Evolutionary conservation across 37 sponge, comb jelly and placozoan species (phyloP), one percentile per base, ranked within the genome.

Genomic region (Hormiphora californensis): DNA sequence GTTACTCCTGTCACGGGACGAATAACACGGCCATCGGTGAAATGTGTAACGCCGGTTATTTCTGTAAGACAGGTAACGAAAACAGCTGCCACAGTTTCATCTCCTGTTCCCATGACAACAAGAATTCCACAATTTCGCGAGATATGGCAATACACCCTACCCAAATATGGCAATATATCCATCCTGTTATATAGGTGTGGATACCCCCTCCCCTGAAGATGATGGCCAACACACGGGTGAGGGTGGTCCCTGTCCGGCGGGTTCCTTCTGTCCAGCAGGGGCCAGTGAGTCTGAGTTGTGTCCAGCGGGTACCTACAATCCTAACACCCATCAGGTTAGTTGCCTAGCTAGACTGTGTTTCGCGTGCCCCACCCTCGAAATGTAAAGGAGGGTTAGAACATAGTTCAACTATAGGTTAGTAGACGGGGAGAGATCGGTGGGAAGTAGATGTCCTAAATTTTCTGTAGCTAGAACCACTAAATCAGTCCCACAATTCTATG

Each of bases 231-330:
- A 65, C 68, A 65, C 68, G 4, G 68, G 68, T 17, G 54, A 87
- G 49, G 61, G 88, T 27, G 38, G 41, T 85, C 67, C 57, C 3
- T 87, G 89, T 54, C 89, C 89, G 17, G 61, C 85, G 15, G 89
- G 89, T 23, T 28, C 19, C 39, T 87, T 44, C 40, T 88, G 89
- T 43, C 28, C 17, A 11, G 55, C 27, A 9, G 67, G 44, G 11
- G 15, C 54, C 30, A 22, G 27, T 9, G 32, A 4, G 3, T 86
- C 89, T 12, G 31, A 17, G 30, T 86, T n/a, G 46, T 88, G 89
- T 27, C 86, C 89, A 19, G 85, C 43, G 37, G 89, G 89, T 3
- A 85, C 67, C 4, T 63, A 31, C 57, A 87, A 67, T 36, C 34
- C 78, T 17, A 65, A 36, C 12, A 65, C 68, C 36, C 38, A 39